These are phyloP conservation scores for Eumeta japonica DNA, from an alignment of 1,140 invertebrate species.

Conservation along the genomic window DNA sequence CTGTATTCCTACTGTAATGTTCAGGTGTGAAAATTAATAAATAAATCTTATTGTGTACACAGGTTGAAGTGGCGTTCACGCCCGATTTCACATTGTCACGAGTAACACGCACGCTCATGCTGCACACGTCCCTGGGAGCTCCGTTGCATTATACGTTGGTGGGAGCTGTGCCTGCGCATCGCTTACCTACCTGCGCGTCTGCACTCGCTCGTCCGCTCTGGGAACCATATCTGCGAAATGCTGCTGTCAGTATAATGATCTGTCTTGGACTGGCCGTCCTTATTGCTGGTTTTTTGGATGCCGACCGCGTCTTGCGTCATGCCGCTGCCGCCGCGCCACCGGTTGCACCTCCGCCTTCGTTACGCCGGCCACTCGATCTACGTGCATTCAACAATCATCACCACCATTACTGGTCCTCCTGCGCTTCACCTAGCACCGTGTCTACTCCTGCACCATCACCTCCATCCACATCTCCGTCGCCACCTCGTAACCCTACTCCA, in stretches of 20 bases:
- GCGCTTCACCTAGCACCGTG: slow-evolving; percentile 3
- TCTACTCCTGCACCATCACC: not conserved
- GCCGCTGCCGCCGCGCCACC: slow-evolving; percentile 16
- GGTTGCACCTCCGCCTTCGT: slow-evolving; percentile 9
- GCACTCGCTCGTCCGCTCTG: slow-evolving; percentile 75
- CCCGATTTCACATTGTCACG: slow-evolving; percentile 89
- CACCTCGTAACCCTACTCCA: slow-evolving; percentile 10
- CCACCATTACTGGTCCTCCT: too few species aligned
- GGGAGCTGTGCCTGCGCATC: slow-evolving; percentile 77
- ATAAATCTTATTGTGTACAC: too few species aligned
- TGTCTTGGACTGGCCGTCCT: slow-evolving; percentile 19
- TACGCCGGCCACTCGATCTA: slow-evolving; percentile 23
- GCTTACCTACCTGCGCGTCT: slow-evolving; percentile 71
- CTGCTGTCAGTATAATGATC: too few species aligned
- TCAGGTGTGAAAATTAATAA: too few species aligned
- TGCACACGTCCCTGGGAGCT: slow-evolving; percentile 60
- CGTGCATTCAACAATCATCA: too few species aligned
- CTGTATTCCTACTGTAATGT: too few species aligned
- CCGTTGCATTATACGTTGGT: slow-evolving; percentile 73
- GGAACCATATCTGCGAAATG: slow-evolving; percentile 61
- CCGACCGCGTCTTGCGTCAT: slow-evolving; percentile 26
- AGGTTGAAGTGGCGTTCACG: slow-evolving; percentile 88
- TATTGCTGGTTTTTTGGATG: slow-evolving; percentile 25
- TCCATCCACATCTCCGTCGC: slow-evolving; percentile 5
- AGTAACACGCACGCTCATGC: slow-evolving; percentile 63